Base-by-base conservation (phyloP, 64 coral and sea anemone species). In the Porites australiensis region DNA sequence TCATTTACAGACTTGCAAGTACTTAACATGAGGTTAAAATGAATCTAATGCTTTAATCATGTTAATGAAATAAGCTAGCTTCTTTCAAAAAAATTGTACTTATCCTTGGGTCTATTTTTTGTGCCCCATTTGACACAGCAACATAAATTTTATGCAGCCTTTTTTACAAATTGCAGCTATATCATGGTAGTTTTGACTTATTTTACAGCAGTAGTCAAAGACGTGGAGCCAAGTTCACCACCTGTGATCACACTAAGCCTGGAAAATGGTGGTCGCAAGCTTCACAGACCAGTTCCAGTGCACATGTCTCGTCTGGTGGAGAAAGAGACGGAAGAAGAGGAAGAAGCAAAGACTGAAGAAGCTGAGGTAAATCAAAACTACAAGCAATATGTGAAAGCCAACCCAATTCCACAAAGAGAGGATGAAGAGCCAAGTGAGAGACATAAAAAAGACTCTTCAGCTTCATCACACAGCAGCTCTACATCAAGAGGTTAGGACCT, bases 281-380 rank as follows among this genome's bases (percentile, higher is more conserved):
- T 93, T n/a, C 90, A 85, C 58, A 55, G 90, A 6, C 90, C 90
- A 66, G 79, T 93, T 3, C 71, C 90, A 43, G 82, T 93, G 12
- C 90, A 87, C 90, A 93, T 93, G 90, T 93, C 90, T 55, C 63
- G 58, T 59, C 27, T 93, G 9, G 23, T 69, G 45, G 90, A 93
- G 58, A 79, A 71, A 55, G 82, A 87, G 11, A n/a, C 19, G 2
- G 88, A 77, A 37, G 88, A 81, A 79, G 76, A 51, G 20, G 47
- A 77, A 16, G 77, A 83, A 20, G 20, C 54, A 12, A 44, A 50
- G 21, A 70, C 46, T 3, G 6, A 14, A 0, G 67, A 49, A 6
- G 27, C 27, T 37, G 89, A 91, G 47, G 19, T 91, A 5, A 91
- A 91, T 51, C 65, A 91, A 47, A 91, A 91, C 62, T 82, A 91